Evolutionary conservation across 2,888 invertebrate species (phyloP), one percentile per base, ranked within the genome.

Genomic region (Cotesia congregata): DNA sequence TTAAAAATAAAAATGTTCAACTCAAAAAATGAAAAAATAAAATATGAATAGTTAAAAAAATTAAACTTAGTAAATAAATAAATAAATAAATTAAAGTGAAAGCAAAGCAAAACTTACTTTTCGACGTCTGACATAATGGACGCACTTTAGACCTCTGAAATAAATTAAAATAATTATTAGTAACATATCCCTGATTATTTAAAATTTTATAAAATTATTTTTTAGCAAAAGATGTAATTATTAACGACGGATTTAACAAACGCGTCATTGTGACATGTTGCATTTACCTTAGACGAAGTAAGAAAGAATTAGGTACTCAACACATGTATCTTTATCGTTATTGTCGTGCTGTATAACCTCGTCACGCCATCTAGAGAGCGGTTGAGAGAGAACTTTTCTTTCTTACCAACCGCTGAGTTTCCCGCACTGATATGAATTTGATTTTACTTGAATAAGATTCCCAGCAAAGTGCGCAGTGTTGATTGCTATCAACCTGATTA

Each of bases 51-150:
- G 0, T n/a, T n/a, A 15, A 6, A 68, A 68, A 4, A 20, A 41
- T 41, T 6, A 15, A 1, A 6, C 6, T 9, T 41, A 7, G 12
- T 40, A 41, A 7, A 65, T 9, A 9, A 5, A 65, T 6, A 65
- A 17, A 65, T 30, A 30, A 30, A 30, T 30, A 3, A 30, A 76
- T 39, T 75, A 78, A 77, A 80, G 77, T 15, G 72, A 59, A 41
- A 67, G 73, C 39, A 61, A 82, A 82, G 86, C 85, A 82, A 83
- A 89, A 94, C 95, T 95, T 92, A 95, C 95, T 93, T 94, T 91
- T 95, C 95, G 88, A 93, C 93, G 91, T 95, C 95, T 87, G 95
- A 94, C 95, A 95, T 95, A 91, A 90, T 93, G 90, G 90, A 83
- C 86, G 82, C 84, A 83, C 83, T 84, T 86, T 87, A 85, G 85